Evolutionary conservation across 2,113 vertebrate genomes (phyloP).

Genomic region (Oenanthe melanoleuca): DNA sequence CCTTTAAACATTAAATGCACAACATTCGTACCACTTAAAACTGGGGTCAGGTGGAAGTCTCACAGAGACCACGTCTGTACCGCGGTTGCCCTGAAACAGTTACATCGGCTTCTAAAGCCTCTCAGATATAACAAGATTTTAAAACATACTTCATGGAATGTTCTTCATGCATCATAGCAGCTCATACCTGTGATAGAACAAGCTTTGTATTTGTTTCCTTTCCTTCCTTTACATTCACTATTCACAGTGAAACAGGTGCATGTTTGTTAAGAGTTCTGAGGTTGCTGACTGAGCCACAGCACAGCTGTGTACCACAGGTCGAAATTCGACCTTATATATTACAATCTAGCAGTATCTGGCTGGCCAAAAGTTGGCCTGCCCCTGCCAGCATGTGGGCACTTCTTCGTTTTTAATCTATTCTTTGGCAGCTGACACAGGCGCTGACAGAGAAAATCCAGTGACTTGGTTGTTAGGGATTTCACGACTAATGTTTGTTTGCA

Average conservation of each 20-base stretch:
- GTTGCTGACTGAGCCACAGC: conserved; percentile 90
- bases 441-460: conserved; percentile 94
- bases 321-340: conserved; percentile 86
- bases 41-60: conserved; percentile 99
- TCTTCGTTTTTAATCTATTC: conserved; percentile 87
- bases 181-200: conserved; percentile 89
- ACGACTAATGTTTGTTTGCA: conserved; percentile 80
- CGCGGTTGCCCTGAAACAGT: conserved; percentile 93
- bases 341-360: conserved; percentile 88
- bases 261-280: conserved; percentile 85
- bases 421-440: conserved; percentile 94
- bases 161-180: conserved; percentile 93
- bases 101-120: conserved; percentile 96
- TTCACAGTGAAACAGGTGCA: conserved; percentile 97
- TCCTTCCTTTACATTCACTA: conserved; percentile 92
- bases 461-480: conserved; percentile 85
- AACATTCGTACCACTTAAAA: conserved; percentile 99
- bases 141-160: conserved; percentile 98
- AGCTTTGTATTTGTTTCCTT: conserved; percentile 80
- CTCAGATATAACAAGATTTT: conserved; percentile 94
- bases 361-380: conserved; percentile 79
- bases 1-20: conserved; percentile 99
- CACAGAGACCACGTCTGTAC: conserved; percentile 99
- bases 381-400: conserved; percentile 92
- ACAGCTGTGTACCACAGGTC: conserved; percentile 89